Conservation (phyloP, 92 coral and sea anemone genomes). For the Zoanthus solanderi region DNA sequence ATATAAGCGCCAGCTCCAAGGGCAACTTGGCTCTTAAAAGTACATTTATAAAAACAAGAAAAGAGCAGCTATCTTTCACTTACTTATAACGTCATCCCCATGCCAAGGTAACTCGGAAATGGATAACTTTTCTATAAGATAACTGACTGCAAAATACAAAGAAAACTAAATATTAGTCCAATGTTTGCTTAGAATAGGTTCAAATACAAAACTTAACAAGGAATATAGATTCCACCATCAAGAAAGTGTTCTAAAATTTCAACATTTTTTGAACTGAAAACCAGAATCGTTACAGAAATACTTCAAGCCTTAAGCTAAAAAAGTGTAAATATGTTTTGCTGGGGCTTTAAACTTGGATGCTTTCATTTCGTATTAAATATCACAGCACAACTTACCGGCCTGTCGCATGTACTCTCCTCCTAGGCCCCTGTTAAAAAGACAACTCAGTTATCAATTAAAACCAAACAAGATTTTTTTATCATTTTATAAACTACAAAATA, state of each 20-base stretch:
- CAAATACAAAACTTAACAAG: not conserved
- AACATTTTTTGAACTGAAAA: no score
- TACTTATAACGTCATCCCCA: constrained; percentile 79
- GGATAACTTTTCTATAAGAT: constrained; percentile 86
- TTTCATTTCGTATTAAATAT: not conserved
- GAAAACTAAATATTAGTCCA: not conserved
- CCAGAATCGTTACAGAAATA: no score
- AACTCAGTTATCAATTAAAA: not conserved
- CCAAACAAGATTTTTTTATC: not conserved
- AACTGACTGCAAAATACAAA: constrained; percentile 75
- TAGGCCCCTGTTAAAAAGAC: constrained; percentile 71
- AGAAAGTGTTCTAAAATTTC: no score
- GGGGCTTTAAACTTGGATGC: no score
- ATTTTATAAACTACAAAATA: not conserved
- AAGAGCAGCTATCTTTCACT: not conserved
- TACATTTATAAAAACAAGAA: no score
- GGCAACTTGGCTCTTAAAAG: no score
- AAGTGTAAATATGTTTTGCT: no score
- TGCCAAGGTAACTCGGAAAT: constrained; percentile 86
- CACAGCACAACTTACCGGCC: constrained; percentile 69
- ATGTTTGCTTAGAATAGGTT: not conserved
- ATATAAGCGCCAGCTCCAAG: no score
- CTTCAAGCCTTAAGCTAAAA: no score
- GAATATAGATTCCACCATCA: not conserved
- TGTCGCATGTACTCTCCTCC: constrained; percentile 97